phyloP scores from a whole-genome alignment of 2,797 vertebrate species.

The Gymnodraco acuticeps region DNA sequence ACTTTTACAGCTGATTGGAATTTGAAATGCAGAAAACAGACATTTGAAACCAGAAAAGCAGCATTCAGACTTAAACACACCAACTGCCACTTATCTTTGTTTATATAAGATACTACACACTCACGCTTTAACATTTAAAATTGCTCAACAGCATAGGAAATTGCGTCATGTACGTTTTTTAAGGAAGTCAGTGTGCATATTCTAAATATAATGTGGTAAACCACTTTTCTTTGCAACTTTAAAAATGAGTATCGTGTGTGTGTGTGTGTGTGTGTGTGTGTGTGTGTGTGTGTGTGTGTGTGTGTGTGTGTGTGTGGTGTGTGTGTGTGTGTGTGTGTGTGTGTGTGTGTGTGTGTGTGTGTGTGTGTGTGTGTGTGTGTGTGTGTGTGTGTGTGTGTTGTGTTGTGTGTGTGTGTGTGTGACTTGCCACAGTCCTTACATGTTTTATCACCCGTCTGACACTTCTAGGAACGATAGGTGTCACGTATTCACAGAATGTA shows the following conservation, averaged over 20 bases:
- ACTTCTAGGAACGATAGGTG: slow-evolving; percentile 72
- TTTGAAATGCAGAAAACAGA: slow-evolving; percentile 19
- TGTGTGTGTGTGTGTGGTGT: too few species aligned
- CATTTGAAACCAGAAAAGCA: neutral
- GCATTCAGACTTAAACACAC: neutral
- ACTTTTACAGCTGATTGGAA: slow-evolving; percentile 21
- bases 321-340: too few species aligned
- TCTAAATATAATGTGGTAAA: slow-evolving; percentile 55
- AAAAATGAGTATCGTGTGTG: slow-evolving; percentile 28
- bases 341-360: too few species aligned
- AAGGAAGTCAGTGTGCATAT: slow-evolving; percentile 27
- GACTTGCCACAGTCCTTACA: slow-evolving; percentile 30
- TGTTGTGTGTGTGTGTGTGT: neutral
- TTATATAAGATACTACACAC: neutral
- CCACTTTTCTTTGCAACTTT: slow-evolving; percentile 44
- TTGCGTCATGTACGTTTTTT: slow-evolving; percentile 52
- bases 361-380: too few species aligned
- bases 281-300: too few species aligned
- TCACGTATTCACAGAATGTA: slow-evolving; percentile 62
- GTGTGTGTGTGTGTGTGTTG: too few species aligned
- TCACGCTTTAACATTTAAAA: slow-evolving; percentile 37
- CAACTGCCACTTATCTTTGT: slow-evolving; percentile 12
- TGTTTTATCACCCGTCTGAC: slow-evolving; percentile 44
- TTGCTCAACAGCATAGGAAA: slow-evolving; percentile 58
- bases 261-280: slow-evolving; percentile 27